These are phyloP conservation scores for Lepus timidus DNA, from an alignment of 2,113 vertebrate genomes.

Conservation along the genomic window DNA sequence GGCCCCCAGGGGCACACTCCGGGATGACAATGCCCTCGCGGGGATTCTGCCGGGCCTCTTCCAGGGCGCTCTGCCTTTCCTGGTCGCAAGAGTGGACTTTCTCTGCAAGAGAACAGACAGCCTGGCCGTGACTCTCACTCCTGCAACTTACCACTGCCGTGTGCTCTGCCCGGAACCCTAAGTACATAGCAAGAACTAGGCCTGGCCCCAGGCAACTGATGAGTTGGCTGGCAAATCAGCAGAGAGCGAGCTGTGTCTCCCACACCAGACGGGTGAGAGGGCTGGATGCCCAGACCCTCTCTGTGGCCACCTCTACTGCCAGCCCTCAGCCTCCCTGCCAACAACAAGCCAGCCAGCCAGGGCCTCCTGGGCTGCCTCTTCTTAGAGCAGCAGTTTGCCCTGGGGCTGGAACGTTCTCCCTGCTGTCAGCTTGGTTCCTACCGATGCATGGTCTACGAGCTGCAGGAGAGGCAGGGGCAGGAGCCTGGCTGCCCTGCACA, in stretches of 20 bases:
- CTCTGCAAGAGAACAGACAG: slow-evolving; percentile 90
- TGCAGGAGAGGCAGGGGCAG: background rate
- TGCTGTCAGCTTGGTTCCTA: background rate
- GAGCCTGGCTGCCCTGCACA: background rate
- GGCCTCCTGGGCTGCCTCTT: background rate
- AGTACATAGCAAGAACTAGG: background rate
- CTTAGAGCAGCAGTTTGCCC: background rate
- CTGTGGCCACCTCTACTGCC: background rate
- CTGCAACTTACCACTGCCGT: background rate
- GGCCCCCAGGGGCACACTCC: slow-evolving; percentile 94
- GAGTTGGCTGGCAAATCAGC: background rate
- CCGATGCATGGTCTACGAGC: background rate
- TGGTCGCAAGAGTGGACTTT: slow-evolving; percentile 98
- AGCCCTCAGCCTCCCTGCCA: background rate
- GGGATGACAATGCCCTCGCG: slow-evolving; percentile 96
- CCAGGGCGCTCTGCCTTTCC: slow-evolving; percentile 96
- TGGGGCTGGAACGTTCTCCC: background rate
- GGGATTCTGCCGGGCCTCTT: slow-evolving; percentile 94
- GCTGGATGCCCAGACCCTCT: background rate
- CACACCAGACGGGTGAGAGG: background rate
- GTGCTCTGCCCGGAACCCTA: background rate
- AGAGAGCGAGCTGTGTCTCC: background rate
- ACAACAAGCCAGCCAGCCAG: no score
- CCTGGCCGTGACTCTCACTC: background rate
- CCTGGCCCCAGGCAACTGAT: background rate